These are phyloP conservation scores for Stigmatopora nigra DNA, from an alignment of 2,113 vertebrate species.

Conservation along the genomic window DNA sequence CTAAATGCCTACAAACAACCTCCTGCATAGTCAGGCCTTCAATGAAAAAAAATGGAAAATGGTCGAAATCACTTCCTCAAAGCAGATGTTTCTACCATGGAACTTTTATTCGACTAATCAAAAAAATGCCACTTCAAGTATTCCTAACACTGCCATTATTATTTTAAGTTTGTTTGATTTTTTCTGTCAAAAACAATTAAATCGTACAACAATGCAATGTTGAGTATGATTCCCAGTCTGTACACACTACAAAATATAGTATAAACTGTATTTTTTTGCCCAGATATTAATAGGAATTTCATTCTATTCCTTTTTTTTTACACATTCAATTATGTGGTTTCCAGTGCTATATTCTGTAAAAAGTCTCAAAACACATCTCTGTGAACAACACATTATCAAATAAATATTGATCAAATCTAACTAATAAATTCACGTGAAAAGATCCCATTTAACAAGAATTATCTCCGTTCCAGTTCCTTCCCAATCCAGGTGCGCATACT, in stretches of 20 bases:
- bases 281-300: background rate
- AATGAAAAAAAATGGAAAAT: background rate
- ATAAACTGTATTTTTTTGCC: background rate
- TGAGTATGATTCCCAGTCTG: background rate
- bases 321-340: background rate
- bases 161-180: background rate
- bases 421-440: background rate
- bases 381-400: background rate
- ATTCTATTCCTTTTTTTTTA: too few relatives aligned
- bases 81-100: background rate
- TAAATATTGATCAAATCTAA: background rate
- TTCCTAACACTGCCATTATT: background rate
- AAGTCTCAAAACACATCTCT: background rate
- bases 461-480: background rate
- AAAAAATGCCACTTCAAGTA: background rate
- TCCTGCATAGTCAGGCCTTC: conserved; percentile 6
- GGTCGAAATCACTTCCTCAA: background rate
- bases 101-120: background rate
- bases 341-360: background rate
- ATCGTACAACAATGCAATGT: background rate
- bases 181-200: background rate
- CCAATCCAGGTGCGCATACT: too few relatives aligned
- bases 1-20: conserved; percentile 25
- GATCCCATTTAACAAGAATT: background rate
- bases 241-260: background rate